phyloP scores from a whole-genome alignment of 2,888 invertebrate genomes.

The Helleia helle region DNA sequence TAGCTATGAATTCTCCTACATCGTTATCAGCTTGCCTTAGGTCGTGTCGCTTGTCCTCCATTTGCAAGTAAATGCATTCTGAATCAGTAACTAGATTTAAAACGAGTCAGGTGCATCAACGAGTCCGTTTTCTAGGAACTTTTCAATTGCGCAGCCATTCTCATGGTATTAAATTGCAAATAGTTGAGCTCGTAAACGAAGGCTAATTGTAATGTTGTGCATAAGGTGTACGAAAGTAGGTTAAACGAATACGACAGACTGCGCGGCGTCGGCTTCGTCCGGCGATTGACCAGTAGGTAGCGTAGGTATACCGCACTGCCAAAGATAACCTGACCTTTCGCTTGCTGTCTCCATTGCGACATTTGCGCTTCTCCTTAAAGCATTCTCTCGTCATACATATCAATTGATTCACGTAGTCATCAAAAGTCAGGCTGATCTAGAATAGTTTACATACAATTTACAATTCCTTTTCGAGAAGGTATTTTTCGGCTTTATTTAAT shows the following conservation, averaged over 20 bases:
- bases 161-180: slow-evolving; percentile 1
- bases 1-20: slow-evolving; percentile 43
- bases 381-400: background rate
- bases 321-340: slow-evolving; percentile 20
- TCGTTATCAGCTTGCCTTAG: slow-evolving; percentile 53
- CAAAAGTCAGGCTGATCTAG: no score
- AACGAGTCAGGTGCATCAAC: no score
- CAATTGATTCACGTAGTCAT: background rate
- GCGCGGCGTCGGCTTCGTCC: slow-evolving; percentile 52
- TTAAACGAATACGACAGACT: slow-evolving; percentile 44
- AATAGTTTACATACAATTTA: no score
- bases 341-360: background rate
- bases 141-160: slow-evolving; percentile 6
- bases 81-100: background rate
- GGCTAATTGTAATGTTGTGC: slow-evolving; percentile 16
- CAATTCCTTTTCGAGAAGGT: no score
- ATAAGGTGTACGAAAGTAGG: slow-evolving; percentile 36
- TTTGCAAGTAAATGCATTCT: slow-evolving; percentile 14
- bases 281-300: slow-evolving; percentile 33
- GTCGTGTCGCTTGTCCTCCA: slow-evolving; percentile 54
- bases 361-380: background rate
- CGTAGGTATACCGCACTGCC: slow-evolving; percentile 1
- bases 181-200: background rate
- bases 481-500: no score
- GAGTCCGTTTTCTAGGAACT: background rate